These are phyloP conservation scores for Pandemis heparana DNA, from an alignment of 2,888 invertebrate genomes.

Conservation along the genomic window DNA sequence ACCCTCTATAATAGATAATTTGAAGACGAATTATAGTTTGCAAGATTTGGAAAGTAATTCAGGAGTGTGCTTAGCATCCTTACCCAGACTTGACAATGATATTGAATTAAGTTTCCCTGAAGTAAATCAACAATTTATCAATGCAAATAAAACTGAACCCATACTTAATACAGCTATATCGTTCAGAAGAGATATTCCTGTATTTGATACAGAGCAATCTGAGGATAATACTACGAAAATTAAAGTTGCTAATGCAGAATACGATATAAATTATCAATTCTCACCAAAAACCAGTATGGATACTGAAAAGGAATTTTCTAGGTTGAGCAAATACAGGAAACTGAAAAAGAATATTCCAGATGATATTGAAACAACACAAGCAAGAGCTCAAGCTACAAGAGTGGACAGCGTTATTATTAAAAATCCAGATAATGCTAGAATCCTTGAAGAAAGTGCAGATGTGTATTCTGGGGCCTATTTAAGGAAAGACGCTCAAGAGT, in stretches of 20 bases:
- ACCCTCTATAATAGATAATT: slow-evolving; percentile 53
- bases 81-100: slow-evolving; percentile 79
- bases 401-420: slow-evolving; percentile 81
- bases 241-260: slow-evolving; percentile 42
- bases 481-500: slow-evolving; percentile 45
- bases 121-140: slow-evolving; percentile 82
- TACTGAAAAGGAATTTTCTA: slow-evolving; percentile 65
- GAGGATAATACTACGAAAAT: slow-evolving; percentile 45
- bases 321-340: slow-evolving; percentile 77
- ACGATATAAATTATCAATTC: slow-evolving; percentile 45
- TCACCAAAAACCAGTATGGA: slow-evolving; percentile 51
- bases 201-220: slow-evolving; percentile 54
- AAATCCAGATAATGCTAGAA: slow-evolving; percentile 75
- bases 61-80: slow-evolving; percentile 76
- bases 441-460: slow-evolving; percentile 53
- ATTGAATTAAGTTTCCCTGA: slow-evolving; percentile 80
- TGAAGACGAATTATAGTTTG: slow-evolving; percentile 70
- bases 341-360: slow-evolving; percentile 55
- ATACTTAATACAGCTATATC: slow-evolving; percentile 46
- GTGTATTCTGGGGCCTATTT: slow-evolving; percentile 23
- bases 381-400: slow-evolving; percentile 57
- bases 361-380: slow-evolving; percentile 47
- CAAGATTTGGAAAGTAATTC: slow-evolving; percentile 79
- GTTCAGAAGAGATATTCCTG: slow-evolving; percentile 55
- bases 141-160: slow-evolving; percentile 74